Conservation (phyloP, 2,888 invertebrate species). For the Orchestes rusci region DNA sequence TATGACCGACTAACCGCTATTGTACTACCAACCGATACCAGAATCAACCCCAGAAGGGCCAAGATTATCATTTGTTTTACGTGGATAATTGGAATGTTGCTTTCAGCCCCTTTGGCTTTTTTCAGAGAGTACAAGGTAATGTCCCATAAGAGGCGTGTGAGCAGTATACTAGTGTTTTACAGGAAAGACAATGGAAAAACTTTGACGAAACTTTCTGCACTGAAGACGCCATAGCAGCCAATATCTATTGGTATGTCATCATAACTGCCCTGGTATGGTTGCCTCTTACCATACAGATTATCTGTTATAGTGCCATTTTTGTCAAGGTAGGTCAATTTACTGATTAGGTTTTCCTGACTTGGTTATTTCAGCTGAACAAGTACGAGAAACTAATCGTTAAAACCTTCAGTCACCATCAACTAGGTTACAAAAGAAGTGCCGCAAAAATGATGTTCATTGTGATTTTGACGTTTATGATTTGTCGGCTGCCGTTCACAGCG, state of each 20-base stretch:
- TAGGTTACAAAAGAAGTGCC: conserved; percentile 60
- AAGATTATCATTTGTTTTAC: conserved; percentile 57
- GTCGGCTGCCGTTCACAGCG: conserved; percentile 68
- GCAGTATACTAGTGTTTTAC: too few species aligned
- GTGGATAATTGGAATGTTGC: conserved; percentile 58
- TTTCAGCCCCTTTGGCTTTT: conserved; percentile 60
- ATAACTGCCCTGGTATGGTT: conserved; percentile 70
- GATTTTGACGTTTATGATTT: conserved; percentile 57
- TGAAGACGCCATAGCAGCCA: conserved; percentile 56
- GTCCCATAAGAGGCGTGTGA: not conserved
- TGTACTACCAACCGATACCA: conserved; percentile 62
- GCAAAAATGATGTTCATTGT: conserved; percentile 65
- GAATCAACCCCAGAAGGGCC: conserved; percentile 57
- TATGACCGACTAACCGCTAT: conserved; percentile 80
- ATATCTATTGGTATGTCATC: conserved; percentile 73
- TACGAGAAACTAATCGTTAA: conserved; percentile 55
- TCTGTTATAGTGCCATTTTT: conserved; percentile 68
- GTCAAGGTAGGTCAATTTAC: conserved; percentile 51
- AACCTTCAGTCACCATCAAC: conserved; percentile 54
- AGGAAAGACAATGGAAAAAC: conserved; percentile 69
- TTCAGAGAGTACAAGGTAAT: conserved; percentile 42
- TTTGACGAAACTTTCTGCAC: conserved; percentile 69
- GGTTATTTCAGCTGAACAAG: conserved; percentile 50
- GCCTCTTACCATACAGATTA: conserved; percentile 64
- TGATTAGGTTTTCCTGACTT: too few species aligned